These are phyloP conservation scores for Entelurus aequoreus DNA, from an alignment of 2,113 vertebrate genomes.

Conservation along the genomic window DNA sequence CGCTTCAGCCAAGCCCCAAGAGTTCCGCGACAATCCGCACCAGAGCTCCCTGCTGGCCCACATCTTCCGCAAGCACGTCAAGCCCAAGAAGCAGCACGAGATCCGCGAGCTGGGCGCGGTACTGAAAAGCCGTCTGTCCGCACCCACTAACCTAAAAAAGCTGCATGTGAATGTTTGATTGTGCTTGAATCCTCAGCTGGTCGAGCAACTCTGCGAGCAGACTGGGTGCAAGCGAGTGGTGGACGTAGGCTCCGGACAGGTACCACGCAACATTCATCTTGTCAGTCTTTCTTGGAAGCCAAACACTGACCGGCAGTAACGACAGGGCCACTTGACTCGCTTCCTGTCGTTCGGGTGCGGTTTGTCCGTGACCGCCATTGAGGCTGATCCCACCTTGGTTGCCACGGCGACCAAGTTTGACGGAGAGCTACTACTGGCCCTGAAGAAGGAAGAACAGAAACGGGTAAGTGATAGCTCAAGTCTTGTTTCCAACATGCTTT, in stretches of 20 bases:
- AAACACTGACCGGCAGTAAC: not conserved
- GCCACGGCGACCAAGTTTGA: slow-evolving; percentile 75
- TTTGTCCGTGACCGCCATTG: slow-evolving; percentile 79
- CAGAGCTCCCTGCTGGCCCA: slow-evolving; percentile 82
- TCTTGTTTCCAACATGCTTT: not conserved
- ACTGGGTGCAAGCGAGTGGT: slow-evolving; percentile 75
- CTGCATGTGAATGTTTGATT: not conserved
- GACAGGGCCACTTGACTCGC: slow-evolving; percentile 85
- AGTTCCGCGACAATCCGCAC: slow-evolving; percentile 78
- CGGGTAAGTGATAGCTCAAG: slow-evolving; percentile 38
- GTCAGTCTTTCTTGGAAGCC: too few species aligned
- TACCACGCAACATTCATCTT: slow-evolving; percentile 30
- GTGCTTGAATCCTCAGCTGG: slow-evolving; percentile 67
- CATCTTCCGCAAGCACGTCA: slow-evolving; percentile 85
- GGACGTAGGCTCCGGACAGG: slow-evolving; percentile 92
- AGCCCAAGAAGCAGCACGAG: slow-evolving; percentile 94
- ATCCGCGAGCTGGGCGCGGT: slow-evolving; percentile 81
- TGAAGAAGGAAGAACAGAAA: slow-evolving; percentile 67
- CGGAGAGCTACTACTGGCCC: slow-evolving; percentile 66
- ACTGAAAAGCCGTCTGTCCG: not conserved
- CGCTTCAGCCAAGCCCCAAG: slow-evolving; percentile 51
- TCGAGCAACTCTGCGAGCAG: slow-evolving; percentile 76
- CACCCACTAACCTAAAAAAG: too few species aligned
- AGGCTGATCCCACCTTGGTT: slow-evolving; percentile 75
- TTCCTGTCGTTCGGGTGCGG: slow-evolving; percentile 83